A percentile compares a stretch with the other conserved stretches of the same genome.
phyloP scores from a whole-genome alignment of 2,888 invertebrate species.

The Thumatha senex region DNA sequence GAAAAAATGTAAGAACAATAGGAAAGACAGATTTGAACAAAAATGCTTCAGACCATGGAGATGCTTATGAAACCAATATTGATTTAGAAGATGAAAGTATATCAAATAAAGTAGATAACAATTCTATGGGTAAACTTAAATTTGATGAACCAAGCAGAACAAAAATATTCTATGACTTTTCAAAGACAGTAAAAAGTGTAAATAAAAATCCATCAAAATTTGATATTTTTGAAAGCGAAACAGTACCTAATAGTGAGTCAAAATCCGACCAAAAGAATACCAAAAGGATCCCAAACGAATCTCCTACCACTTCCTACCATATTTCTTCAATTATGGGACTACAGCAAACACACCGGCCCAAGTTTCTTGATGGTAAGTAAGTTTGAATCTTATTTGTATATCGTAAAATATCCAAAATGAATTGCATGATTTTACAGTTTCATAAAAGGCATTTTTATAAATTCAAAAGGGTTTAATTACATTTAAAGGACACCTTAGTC shows the following conservation, averaged over 20 bases:
- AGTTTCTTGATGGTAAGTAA: constrained; percentile 51
- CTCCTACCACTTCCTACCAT: constrained; percentile 41
- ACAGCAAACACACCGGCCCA: constrained; percentile 44
- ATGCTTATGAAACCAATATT: constrained; percentile 27
- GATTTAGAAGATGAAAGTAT: constrained; percentile 26
- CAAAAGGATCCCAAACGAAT: constrained; percentile 39
- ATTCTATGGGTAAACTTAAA: constrained; percentile 65
- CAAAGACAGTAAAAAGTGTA: constrained; percentile 65
- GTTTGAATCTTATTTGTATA: not conserved
- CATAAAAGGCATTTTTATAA: no score
- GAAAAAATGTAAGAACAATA: constrained; percentile 47
- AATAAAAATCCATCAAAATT: constrained; percentile 22
- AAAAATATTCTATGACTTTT: constrained; percentile 71
- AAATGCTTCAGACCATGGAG: constrained; percentile 15
- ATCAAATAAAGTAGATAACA: constrained; percentile 34
- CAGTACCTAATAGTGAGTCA: constrained; percentile 14
- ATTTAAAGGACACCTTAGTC: constrained; percentile 7
- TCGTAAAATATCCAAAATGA: no score
- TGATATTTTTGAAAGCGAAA: constrained; percentile 12
- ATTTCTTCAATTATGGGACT: constrained; percentile 42
- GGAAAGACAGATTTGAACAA: constrained; percentile 8
- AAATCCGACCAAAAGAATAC: constrained; percentile 15
- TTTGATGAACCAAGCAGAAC: constrained; percentile 65
- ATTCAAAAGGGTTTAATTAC: constrained; percentile 5
- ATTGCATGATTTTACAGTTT: no score